Evolutionary conservation across 2,797 vertebrate species (phyloP).

Genomic region (Poeciliopsis gracilis): DNA sequence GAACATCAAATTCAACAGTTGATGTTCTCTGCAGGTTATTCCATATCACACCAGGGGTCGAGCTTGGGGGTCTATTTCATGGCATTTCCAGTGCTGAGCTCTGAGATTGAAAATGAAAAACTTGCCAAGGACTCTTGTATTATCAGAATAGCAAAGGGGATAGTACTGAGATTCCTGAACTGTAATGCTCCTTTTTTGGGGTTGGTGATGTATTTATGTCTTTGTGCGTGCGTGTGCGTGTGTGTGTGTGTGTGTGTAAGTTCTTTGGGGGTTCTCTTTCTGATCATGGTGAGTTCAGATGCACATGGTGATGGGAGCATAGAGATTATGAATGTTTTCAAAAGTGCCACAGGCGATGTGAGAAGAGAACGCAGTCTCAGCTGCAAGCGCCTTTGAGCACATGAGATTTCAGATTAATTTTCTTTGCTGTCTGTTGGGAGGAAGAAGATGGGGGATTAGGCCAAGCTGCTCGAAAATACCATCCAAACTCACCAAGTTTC

Average conservation of each 20-base stretch:
- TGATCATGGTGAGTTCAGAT: conserved; percentile 68
- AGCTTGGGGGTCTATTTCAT: conserved; percentile 62
- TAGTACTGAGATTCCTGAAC: conserved; percentile 50
- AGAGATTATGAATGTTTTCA: conserved; percentile 72
- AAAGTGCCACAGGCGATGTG: conserved; percentile 67
- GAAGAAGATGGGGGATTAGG: conserved; percentile 64
- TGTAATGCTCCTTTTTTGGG: conserved; percentile 38
- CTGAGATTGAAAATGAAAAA: conserved; percentile 67
- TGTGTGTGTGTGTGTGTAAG: conserved; percentile 10
- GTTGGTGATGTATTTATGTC: background rate
- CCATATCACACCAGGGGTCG: conserved; percentile 65
- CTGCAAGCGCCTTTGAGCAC: conserved; percentile 64
- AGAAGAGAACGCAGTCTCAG: conserved; percentile 66
- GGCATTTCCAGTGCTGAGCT: conserved; percentile 61
- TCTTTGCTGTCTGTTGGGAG: conserved; percentile 68
- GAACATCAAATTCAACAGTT: conserved; percentile 63
- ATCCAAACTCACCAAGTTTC: conserved; percentile 35
- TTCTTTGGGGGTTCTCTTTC: conserved; percentile 56
- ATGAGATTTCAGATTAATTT: conserved; percentile 75
- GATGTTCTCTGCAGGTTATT: conserved; percentile 71
- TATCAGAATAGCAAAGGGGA: conserved; percentile 60
- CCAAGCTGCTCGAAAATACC: conserved; percentile 54
- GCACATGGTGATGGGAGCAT: conserved; percentile 70
- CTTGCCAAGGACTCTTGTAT: conserved; percentile 62
- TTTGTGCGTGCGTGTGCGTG: conserved; percentile 29